Conservation (phyloP, 2,888 invertebrate species). For the Diadromus collaris region DNA sequence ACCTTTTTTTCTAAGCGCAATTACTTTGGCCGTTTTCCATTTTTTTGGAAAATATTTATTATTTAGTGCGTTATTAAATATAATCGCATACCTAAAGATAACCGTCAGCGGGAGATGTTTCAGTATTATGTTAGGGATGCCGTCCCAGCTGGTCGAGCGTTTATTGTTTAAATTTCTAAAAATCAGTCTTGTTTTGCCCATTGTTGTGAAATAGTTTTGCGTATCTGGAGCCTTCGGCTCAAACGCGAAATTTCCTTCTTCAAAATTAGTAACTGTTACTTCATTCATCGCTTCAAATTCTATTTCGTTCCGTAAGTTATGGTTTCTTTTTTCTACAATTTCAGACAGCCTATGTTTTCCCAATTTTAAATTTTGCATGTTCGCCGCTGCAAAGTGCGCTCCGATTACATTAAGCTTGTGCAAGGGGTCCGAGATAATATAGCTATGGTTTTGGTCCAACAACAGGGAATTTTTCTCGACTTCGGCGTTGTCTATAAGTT, state of each 20-base stretch:
- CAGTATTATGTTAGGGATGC: slow-evolving; percentile 30
- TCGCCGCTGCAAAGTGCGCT: slow-evolving; percentile 28
- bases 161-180: slow-evolving; percentile 43
- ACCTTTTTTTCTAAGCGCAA: slow-evolving; percentile 60
- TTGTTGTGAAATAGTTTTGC: slow-evolving; percentile 2
- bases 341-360: neutral
- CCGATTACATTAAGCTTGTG: slow-evolving; percentile 36
- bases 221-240: neutral
- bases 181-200: neutral
- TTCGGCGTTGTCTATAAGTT: neutral
- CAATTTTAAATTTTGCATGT: slow-evolving; percentile 23
- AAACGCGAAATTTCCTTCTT: neutral
- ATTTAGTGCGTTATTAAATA: slow-evolving; percentile 63
- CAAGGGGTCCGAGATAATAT: neutral
- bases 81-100: slow-evolving; percentile 19
- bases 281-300: neutral
- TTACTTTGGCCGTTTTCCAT: slow-evolving; percentile 65
- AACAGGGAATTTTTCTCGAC: neutral
- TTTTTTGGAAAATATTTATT: slow-evolving; percentile 66
- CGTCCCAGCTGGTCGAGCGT: slow-evolving; percentile 37
- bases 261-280: neutral
- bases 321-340: neutral
- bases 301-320: neutral
- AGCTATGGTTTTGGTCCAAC: neutral
- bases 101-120: slow-evolving; percentile 46